These are phyloP conservation scores for Morbakka virulenta DNA, from an alignment of 30 jellyfish, hydroid and myxozoan genomes.

Conservation along the genomic window DNA sequence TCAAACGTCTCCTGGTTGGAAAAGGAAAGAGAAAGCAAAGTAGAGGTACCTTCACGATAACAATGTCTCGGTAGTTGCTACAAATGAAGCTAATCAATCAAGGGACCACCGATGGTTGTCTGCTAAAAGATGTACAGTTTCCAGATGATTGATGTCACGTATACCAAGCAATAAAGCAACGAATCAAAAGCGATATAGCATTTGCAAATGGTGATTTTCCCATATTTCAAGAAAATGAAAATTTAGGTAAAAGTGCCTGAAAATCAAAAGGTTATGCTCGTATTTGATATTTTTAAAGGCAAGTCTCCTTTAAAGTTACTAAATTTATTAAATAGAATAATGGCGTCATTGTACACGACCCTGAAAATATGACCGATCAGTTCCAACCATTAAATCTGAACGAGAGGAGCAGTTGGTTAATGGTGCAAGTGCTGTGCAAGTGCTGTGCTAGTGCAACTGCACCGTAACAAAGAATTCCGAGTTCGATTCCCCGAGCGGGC, in stretches of 20 bases:
- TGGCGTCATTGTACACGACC: slow-evolving; percentile 30
- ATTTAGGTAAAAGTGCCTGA: slow-evolving; percentile 1
- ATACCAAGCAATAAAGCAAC: slow-evolving; percentile 51
- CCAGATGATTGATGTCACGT: slow-evolving; percentile 33
- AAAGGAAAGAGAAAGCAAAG: slow-evolving; percentile 28
- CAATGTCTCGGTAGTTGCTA: slow-evolving; percentile 1
- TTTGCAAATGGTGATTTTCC: slow-evolving; percentile 20
- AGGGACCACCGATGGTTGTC: slow-evolving; percentile 28
- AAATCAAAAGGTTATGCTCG: slow-evolving; percentile 41
- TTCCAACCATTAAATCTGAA: slow-evolving; percentile 53
- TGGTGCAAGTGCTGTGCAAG: too few relatives aligned
- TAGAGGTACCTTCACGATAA: slow-evolving; percentile 1
- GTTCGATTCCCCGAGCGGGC: too few relatives aligned
- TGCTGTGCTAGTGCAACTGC: too few relatives aligned
- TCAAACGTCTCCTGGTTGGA: not conserved
- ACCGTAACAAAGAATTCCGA: too few relatives aligned
- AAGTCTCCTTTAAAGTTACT: slow-evolving; percentile 7
- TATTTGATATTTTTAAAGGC: slow-evolving; percentile 48
- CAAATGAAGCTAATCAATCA: slow-evolving; percentile 29
- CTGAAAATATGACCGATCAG: slow-evolving; percentile 38
- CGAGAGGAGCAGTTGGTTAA: too few relatives aligned
- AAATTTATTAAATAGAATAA: slow-evolving; percentile 30
- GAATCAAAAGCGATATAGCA: slow-evolving; percentile 35
- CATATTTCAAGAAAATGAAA: not conserved
- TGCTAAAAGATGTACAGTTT: slow-evolving; percentile 7